Evolutionary conservation across 2,797 vertebrate genomes (phyloP).

Genomic region (Xiphophorus birchmanni): DNA sequence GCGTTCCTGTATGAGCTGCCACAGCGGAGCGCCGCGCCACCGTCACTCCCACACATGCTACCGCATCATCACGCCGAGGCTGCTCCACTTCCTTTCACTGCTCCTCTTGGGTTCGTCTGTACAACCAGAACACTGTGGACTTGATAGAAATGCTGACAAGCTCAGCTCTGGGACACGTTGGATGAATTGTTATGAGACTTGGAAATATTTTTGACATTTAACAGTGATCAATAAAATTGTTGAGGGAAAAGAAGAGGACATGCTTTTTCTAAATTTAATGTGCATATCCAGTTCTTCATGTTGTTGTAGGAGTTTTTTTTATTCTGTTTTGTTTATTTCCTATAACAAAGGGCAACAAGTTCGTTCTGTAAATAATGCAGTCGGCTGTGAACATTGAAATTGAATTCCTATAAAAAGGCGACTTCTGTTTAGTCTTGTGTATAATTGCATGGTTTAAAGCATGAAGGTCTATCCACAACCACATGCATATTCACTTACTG

Average conservation of each 20-base stretch:
- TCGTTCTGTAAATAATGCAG: not conserved
- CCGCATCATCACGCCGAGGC: slow-evolving; percentile 50
- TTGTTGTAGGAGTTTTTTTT: not conserved
- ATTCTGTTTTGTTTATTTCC: not conserved
- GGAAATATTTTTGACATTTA: slow-evolving; percentile 33
- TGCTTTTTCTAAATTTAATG: not conserved
- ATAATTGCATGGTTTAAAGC: not conserved
- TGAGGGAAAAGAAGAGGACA: slow-evolving; percentile 42
- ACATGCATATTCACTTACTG: not conserved
- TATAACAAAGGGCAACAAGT: not conserved
- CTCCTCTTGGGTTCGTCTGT: slow-evolving; percentile 72
- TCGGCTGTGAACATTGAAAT: not conserved
- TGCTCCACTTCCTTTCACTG: slow-evolving; percentile 62
- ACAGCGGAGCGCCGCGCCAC: slow-evolving; percentile 20
- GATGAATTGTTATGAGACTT: slow-evolving; percentile 55
- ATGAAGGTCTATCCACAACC: not conserved
- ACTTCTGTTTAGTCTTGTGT: not conserved
- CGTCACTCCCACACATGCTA: slow-evolving; percentile 53
- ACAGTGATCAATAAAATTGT: slow-evolving; percentile 36
- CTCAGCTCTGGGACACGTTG: slow-evolving; percentile 56
- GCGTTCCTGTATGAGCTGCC: slow-evolving; percentile 37
- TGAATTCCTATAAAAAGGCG: not conserved
- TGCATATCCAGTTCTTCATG: not conserved
- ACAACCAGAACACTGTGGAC: slow-evolving; percentile 56
- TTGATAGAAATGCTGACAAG: slow-evolving; percentile 56